Evolutionary conservation across 2,113 vertebrate genomes (phyloP).

Genomic region (Neopipo cinnamomea): DNA sequence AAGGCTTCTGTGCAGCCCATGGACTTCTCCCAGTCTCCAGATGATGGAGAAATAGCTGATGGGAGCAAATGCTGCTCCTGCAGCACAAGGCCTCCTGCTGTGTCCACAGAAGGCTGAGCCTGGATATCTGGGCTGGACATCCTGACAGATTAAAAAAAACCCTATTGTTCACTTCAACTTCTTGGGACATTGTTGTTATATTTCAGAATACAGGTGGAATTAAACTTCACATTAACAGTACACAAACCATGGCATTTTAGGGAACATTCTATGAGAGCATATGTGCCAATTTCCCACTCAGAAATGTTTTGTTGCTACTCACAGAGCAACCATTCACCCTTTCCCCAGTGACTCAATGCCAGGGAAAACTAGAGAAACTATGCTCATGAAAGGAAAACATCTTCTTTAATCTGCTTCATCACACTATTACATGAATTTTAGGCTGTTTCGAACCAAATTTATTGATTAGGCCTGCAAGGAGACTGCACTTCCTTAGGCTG

Average conservation of each 20-base stretch:
- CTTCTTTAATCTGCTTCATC: not conserved
- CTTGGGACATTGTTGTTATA: not conserved
- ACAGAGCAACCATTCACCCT: not conserved
- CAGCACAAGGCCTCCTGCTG: not conserved
- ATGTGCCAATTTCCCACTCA: not conserved
- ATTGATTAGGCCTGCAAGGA: not conserved
- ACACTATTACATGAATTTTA: not conserved
- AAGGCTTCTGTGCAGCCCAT: not conserved
- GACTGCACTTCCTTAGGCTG: not conserved
- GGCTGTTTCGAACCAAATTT: not conserved
- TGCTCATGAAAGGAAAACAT: accelerated
- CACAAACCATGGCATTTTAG: not conserved
- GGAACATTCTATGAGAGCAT: not conserved
- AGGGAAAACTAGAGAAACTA: not conserved
- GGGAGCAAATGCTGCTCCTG: not conserved
- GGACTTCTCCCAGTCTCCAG: not conserved
- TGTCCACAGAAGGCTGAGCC: not conserved
- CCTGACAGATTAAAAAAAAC: not conserved
- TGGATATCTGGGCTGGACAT: not conserved
- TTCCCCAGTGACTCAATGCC: not conserved
- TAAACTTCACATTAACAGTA: not conserved
- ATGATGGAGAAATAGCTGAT: not conserved
- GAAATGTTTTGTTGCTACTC: not conserved
- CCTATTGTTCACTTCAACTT: not conserved
- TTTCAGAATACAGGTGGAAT: not conserved